Conservation (phyloP, 2,797 vertebrate genomes). For the Characodon lateralis region DNA sequence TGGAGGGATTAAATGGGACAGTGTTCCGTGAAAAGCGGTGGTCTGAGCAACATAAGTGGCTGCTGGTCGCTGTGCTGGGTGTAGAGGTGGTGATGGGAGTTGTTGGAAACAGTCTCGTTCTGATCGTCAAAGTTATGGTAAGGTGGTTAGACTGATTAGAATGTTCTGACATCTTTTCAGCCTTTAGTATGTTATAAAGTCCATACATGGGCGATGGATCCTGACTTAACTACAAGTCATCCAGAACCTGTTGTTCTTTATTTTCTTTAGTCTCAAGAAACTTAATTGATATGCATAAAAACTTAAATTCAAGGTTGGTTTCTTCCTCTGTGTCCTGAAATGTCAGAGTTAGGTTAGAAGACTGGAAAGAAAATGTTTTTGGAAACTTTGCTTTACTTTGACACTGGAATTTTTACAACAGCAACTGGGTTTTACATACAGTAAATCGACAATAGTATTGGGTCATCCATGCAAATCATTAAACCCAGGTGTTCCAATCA, state of each 20-base stretch:
- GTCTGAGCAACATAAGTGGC: slow-evolving; percentile 60
- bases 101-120: slow-evolving; percentile 72
- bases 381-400: too few species aligned
- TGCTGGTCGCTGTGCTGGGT: slow-evolving; percentile 69
- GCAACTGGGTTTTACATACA: too few species aligned
- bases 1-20: slow-evolving; percentile 58
- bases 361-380: too few species aligned
- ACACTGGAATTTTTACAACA: too few species aligned
- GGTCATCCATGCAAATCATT: too few species aligned
- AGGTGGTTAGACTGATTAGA: neutral
- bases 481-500: too few species aligned
- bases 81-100: slow-evolving; percentile 73
- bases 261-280: neutral
- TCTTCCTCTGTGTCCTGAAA: too few species aligned
- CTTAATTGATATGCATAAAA: too few species aligned
- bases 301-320: too few species aligned
- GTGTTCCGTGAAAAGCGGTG: slow-evolving; percentile 33
- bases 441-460: too few species aligned
- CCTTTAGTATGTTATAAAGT: neutral
- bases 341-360: too few species aligned
- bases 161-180: neutral
- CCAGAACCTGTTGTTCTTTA: neutral
- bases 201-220: too few species aligned
- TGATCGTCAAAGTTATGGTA: slow-evolving; percentile 75
- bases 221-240: neutral